Percentiles rank a stretch among this genome's conserved stretches.
These are phyloP conservation scores for Salarias fasciatus DNA, from an alignment of 2,797 vertebrate genomes.

Conservation along the genomic window DNA sequence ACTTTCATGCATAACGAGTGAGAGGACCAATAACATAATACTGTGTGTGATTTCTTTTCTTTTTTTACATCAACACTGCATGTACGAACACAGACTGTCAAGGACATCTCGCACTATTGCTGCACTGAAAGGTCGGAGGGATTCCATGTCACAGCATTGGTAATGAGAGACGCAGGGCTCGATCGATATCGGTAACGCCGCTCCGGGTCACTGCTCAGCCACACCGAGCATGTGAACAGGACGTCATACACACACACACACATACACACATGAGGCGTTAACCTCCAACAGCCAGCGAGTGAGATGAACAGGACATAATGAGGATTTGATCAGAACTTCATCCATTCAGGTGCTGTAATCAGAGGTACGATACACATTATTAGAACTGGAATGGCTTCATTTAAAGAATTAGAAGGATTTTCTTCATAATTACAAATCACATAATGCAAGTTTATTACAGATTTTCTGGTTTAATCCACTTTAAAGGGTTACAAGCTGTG, in stretches of 20 bases:
- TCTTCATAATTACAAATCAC: too few relatives aligned
- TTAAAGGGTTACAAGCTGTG: too few relatives aligned
- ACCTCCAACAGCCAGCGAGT: too few relatives aligned
- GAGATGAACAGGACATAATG: too few relatives aligned
- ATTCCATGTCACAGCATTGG: slow-evolving; percentile 72
- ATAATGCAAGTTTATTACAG: too few relatives aligned
- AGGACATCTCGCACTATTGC: slow-evolving; percentile 50
- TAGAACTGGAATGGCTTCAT: too few relatives aligned
- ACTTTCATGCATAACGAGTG: slow-evolving; percentile 25
- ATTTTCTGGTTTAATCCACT: too few relatives aligned
- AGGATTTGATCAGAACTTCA: too few relatives aligned
- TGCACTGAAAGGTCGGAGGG: slow-evolving; percentile 61
- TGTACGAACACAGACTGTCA: slow-evolving; percentile 32
- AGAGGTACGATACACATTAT: too few relatives aligned
- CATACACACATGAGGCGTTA: background rate
- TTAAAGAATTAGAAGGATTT: too few relatives aligned
- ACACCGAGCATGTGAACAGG: background rate
- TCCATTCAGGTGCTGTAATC: too few relatives aligned
- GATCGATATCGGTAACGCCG: slow-evolving; percentile 39
- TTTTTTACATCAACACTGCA: slow-evolving; percentile 17
- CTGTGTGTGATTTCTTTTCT: slow-evolving; percentile 25
- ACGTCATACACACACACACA: background rate
- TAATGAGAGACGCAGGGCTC: slow-evolving; percentile 33
- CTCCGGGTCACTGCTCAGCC: slow-evolving; percentile 6
- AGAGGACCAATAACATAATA: slow-evolving; percentile 15